Percentiles rank a stretch among this genome's conserved stretches.
Conservation (phyloP, 2,113 vertebrate genomes). For the Patagioenas fasciata region DNA sequence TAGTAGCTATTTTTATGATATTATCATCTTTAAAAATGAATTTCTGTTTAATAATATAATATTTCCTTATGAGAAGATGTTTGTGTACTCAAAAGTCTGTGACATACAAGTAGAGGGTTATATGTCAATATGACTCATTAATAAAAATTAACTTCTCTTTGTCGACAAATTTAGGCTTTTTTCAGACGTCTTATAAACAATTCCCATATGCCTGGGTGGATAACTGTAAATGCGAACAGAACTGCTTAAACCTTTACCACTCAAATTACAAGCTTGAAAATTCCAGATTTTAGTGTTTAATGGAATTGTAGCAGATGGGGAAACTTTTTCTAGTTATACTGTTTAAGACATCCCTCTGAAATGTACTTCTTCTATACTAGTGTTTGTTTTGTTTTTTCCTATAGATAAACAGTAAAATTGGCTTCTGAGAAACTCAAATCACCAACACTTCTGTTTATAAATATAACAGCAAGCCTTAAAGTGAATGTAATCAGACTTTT, state of each 20-base stretch:
- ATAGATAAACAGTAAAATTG: conserved; percentile 50
- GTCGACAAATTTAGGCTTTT: not conserved
- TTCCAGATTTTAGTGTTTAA: conserved; percentile 13
- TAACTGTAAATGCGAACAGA: conserved; percentile 18
- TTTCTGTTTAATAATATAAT: not conserved
- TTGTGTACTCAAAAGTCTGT: not conserved
- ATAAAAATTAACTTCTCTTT: not conserved
- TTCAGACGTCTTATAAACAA: not conserved
- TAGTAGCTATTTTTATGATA: not conserved
- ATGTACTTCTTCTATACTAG: not conserved
- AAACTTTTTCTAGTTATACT: not conserved
- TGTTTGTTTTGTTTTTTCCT: not conserved
- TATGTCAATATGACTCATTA: not conserved
- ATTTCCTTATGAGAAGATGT: not conserved
- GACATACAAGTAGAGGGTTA: not conserved
- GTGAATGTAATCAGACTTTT: conserved; percentile 7
- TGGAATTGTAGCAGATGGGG: conserved; percentile 27
- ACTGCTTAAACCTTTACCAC: conserved; percentile 32
- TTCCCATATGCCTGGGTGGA: not conserved
- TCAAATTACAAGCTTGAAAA: conserved; percentile 40
- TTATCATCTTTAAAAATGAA: not conserved
- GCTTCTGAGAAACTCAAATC: conserved; percentile 31
- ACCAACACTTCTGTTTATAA: conserved; percentile 33
- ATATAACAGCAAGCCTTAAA: conserved; percentile 1
- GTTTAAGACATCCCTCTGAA: conserved; percentile 22